Percentiles rank a stretch among this genome's conserved stretches.
Conservation (phyloP, 2,888 invertebrate genomes). For the Nemotelus nigrinus region DNA sequence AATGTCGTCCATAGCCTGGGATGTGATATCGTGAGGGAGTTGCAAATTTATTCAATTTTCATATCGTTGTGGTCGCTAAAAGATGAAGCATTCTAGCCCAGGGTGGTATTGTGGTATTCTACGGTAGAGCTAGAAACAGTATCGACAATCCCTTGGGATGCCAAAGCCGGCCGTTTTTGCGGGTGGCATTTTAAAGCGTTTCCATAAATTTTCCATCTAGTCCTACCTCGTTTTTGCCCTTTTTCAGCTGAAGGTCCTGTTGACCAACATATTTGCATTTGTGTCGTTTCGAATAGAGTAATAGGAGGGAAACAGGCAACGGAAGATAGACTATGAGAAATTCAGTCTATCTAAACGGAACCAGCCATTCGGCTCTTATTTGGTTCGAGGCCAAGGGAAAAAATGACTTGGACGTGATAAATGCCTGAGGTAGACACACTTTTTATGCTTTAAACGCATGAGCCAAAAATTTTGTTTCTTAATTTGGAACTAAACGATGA, state of each 20-base stretch:
- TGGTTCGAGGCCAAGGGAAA: neutral
- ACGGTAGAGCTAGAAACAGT: neutral
- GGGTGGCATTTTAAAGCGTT: slow-evolving; percentile 11
- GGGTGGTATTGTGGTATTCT: neutral
- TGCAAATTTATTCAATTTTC: slow-evolving; percentile 48
- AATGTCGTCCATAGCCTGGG: slow-evolving; percentile 6
- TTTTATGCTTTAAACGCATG: too few species aligned
- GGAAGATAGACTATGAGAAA: neutral
- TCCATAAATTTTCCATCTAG: slow-evolving; percentile 38
- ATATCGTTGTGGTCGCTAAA: slow-evolving; percentile 41
- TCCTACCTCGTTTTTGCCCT: slow-evolving; percentile 20
- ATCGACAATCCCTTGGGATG: neutral
- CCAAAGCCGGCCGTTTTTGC: neutral
- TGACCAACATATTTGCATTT: slow-evolving; percentile 37
- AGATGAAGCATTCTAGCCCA: slow-evolving; percentile 28
- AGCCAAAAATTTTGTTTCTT: too few species aligned
- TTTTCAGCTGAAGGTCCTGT: slow-evolving; percentile 23
- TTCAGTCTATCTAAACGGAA: neutral
- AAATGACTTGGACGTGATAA: too few species aligned
- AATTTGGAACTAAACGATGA: too few species aligned
- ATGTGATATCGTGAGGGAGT: slow-evolving; percentile 42
- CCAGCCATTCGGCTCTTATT: neutral
- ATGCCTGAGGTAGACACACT: too few species aligned
- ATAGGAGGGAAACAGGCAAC: neutral
- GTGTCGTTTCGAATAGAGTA: neutral